These are phyloP conservation scores for Tetrao urogallus DNA, from an alignment of 2,113 vertebrate species.

Conservation along the genomic window DNA sequence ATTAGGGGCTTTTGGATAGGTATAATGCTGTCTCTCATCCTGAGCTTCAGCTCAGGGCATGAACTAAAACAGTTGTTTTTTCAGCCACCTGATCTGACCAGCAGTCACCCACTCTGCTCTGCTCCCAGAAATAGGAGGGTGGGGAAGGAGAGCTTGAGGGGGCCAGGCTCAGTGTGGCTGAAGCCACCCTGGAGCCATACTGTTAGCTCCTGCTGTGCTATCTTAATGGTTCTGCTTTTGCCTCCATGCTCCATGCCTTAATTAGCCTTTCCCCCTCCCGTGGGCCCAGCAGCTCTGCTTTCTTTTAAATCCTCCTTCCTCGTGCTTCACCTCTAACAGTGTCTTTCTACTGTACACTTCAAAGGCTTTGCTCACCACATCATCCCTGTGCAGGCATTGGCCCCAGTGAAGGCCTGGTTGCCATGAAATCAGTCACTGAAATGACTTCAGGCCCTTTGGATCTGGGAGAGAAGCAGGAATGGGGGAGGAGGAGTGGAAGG, in stretches of 20 bases:
- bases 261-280: constrained; percentile 66
- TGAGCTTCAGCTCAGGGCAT: background rate
- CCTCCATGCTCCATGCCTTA: constrained; percentile 21
- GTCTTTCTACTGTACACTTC: constrained; percentile 63
- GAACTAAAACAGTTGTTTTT: background rate
- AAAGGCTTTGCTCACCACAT: constrained; percentile 43
- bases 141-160: rapidly evolving
- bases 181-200: background rate
- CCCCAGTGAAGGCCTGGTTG: background rate
- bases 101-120: background rate
- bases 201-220: constrained; percentile 34
- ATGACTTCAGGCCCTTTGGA: background rate
- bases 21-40: background rate
- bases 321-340: constrained; percentile 24
- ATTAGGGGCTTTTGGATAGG: background rate
- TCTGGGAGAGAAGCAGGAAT: background rate
- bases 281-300: constrained; percentile 56
- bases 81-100: background rate
- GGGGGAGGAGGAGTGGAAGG: background rate
- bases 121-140: background rate
- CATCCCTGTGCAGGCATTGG: background rate
- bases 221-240: constrained; percentile 58
- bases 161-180: background rate
- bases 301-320: constrained; percentile 45
- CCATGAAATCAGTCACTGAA: constrained; percentile 7